phyloP scores from a whole-genome alignment of 2,113 vertebrate genomes.

The Sphaerodactylus townsendi region DNA sequence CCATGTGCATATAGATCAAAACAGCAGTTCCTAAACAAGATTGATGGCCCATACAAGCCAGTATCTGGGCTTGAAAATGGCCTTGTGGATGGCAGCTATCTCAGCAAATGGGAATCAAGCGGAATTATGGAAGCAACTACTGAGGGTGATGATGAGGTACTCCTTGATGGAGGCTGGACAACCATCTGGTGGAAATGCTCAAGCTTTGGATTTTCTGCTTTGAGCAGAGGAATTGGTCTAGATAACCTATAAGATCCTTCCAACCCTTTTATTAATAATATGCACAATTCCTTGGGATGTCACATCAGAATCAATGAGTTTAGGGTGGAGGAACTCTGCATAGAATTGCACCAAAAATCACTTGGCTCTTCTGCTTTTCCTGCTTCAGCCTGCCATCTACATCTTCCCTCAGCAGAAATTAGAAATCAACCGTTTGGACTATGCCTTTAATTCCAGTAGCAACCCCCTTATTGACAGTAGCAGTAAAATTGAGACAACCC shows the following conservation, averaged over 20 bases:
- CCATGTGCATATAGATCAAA: constrained; percentile 33
- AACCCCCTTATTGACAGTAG: no score
- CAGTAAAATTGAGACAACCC: not conserved
- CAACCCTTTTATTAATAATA: no score
- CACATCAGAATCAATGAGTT: not conserved
- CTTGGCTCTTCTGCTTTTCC: not conserved
- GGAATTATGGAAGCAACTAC: not conserved
- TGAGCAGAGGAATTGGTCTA: no score
- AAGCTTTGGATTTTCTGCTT: no score
- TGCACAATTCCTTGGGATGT: not conserved
- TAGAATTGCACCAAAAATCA: not conserved
- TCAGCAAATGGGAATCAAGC: not conserved
- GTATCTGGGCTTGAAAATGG: not conserved
- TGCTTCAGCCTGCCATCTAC: not conserved
- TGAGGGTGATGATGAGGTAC: no score
- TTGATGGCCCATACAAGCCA: not conserved
- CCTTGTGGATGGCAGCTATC: not conserved
- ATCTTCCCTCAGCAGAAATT: not conserved
- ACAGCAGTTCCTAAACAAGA: not conserved
- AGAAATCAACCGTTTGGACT: not conserved
- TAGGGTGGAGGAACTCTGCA: not conserved
- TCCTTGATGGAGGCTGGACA: no score
- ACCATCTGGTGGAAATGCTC: no score
- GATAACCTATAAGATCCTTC: no score
- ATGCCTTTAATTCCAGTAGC: not conserved